Conservation (phyloP, 1,140 invertebrate genomes). For the Drosophila mauritiana region DNA sequence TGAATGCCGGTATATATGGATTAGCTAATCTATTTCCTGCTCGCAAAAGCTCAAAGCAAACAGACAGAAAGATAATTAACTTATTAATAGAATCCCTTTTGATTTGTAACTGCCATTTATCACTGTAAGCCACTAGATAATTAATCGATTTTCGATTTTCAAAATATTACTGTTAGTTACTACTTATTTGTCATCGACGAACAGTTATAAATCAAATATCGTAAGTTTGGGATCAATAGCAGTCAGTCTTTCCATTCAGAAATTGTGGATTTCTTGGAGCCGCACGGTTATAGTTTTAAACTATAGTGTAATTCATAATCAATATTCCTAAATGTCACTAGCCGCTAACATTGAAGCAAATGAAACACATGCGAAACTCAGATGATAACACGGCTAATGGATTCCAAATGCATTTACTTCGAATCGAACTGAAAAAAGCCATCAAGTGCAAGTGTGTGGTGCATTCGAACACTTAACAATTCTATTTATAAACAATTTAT, state of each 20-base stretch:
- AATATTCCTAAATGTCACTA: not conserved
- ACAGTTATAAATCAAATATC: too few relatives aligned
- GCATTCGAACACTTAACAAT: conserved; percentile 20
- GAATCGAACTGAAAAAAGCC: conserved; percentile 12
- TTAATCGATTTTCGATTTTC: not conserved
- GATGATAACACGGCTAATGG: conserved; percentile 26
- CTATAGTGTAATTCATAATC: not conserved
- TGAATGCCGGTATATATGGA: conserved; percentile 35
- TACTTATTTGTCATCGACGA: too few relatives aligned
- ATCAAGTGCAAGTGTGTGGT: conserved; percentile 16
- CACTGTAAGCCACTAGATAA: not conserved
- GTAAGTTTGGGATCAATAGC: too few relatives aligned
- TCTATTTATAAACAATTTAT: conserved; percentile 73
- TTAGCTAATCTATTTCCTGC: conserved; percentile 64
- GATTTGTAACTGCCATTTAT: conserved; percentile 1
- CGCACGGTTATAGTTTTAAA: not conserved
- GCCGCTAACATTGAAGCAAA: conserved; percentile 11
- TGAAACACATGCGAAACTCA: conserved; percentile 10
- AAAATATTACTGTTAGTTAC: too few relatives aligned
- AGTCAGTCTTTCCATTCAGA: not conserved
- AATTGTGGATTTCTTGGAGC: not conserved
- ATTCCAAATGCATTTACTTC: conserved; percentile 30
- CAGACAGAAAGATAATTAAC: conserved; percentile 3
- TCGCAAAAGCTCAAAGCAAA: conserved; percentile 14
- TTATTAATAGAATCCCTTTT: conserved; percentile 3